Evolutionary conservation across 2,888 invertebrate genomes (phyloP).

Genomic region (Stratiomys singularior): DNA sequence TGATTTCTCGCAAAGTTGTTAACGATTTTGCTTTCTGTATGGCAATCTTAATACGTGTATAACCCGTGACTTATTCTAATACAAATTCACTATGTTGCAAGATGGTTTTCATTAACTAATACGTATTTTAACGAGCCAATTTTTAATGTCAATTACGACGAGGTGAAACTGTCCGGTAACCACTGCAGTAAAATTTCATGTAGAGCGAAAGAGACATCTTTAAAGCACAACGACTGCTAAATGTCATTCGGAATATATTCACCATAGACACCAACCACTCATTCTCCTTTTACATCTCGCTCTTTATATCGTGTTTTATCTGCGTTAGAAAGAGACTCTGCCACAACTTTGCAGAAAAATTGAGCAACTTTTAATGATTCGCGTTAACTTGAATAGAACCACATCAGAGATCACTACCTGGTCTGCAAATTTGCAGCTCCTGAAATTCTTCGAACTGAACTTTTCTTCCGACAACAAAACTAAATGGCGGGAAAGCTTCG

Average conservation of each 20-base stretch:
- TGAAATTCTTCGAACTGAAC: no score
- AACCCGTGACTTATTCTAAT: neutral
- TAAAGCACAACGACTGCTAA: neutral
- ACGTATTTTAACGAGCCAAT: neutral
- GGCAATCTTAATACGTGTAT: no score
- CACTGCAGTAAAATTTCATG: neutral
- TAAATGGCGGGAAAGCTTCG: conserved; percentile 14
- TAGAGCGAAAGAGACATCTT: conserved; percentile 12
- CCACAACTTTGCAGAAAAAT: neutral
- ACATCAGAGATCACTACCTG: neutral
- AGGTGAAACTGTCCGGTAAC: neutral
- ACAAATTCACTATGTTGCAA: neutral
- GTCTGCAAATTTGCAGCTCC: no score
- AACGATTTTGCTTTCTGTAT: no score
- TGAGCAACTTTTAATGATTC: neutral
- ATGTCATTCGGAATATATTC: neutral
- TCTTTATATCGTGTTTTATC: no score
- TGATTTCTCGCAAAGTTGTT: neutral
- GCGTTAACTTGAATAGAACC: neutral
- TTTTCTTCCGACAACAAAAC: neutral
- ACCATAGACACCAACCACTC: neutral
- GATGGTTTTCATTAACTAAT: conserved; percentile 32
- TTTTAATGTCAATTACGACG: conserved; percentile 37
- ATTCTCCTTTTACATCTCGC: neutral
- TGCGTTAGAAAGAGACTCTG: neutral